These are phyloP conservation scores for Meganola albula DNA, from an alignment of 2,888 invertebrate genomes.

Conservation along the genomic window DNA sequence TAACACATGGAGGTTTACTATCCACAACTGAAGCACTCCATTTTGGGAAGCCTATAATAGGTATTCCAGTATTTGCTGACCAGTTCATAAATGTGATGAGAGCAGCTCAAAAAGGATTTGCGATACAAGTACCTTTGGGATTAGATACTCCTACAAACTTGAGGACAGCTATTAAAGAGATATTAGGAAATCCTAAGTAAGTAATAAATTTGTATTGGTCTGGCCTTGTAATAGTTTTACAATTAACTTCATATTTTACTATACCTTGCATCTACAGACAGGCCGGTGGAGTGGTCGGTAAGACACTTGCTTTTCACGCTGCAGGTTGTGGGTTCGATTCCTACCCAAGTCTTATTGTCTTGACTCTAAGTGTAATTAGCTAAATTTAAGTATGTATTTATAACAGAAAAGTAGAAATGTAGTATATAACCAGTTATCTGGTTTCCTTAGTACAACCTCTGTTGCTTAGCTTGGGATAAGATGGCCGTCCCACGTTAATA, in stretches of 20 bases:
- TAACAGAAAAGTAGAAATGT: not conserved
- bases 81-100: slow-evolving; percentile 43
- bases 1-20: slow-evolving; percentile 47
- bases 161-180: slow-evolving; percentile 35
- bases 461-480: not conserved
- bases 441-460: not conserved
- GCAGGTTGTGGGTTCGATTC: no score
- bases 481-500: not conserved
- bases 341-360: no score
- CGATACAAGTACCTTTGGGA: slow-evolving; percentile 33
- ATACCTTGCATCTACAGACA: slow-evolving; percentile 33
- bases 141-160: slow-evolving; percentile 33
- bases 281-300: no score
- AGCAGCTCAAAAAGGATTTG: slow-evolving; percentile 42
- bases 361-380: no score
- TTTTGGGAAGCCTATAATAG: slow-evolving; percentile 45
- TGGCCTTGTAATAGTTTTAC: not conserved
- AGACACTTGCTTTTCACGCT: no score
- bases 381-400: no score
- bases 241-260: slow-evolving; percentile 1
- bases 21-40: slow-evolving; percentile 46
- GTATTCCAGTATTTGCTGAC: slow-evolving; percentile 46
- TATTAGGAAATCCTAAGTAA: slow-evolving; percentile 38
- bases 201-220: no score
- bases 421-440: not conserved